These are phyloP conservation scores for Colius striatus DNA, from an alignment of 2,113 vertebrate species.

Conservation along the genomic window DNA sequence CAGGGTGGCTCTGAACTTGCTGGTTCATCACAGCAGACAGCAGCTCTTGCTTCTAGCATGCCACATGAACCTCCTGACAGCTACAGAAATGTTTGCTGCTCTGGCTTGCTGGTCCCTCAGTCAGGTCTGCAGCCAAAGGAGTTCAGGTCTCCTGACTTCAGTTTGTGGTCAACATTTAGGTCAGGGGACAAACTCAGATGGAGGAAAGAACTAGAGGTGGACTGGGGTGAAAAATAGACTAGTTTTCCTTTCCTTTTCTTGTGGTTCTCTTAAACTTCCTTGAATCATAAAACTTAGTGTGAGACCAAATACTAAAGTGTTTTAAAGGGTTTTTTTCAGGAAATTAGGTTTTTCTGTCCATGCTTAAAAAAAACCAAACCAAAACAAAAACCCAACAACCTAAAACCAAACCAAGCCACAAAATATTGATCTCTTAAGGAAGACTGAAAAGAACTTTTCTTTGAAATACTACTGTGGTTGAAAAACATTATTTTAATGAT, in stretches of 20 bases:
- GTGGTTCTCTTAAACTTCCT: neutral
- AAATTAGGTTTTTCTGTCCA: neutral
- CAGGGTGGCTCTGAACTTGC: neutral
- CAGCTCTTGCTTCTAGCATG: neutral
- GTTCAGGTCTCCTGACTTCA: rapidly evolving
- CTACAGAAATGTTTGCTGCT: neutral
- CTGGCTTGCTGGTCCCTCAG: neutral
- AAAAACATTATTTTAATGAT: neutral
- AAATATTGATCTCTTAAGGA: neutral
- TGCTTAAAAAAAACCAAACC: neutral
- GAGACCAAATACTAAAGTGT: neutral
- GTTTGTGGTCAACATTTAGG: neutral
- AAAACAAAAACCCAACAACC: too few relatives aligned
- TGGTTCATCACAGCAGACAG: neutral
- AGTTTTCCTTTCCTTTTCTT: neutral
- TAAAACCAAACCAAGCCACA: too few relatives aligned
- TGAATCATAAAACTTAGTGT: neutral
- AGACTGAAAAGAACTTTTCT: neutral
- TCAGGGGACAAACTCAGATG: neutral
- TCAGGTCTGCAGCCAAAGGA: rapidly evolving
- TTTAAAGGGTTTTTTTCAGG: neutral
- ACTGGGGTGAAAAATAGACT: neutral
- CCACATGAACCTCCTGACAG: neutral
- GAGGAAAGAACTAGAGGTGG: neutral
- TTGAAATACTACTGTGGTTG: neutral